Evolutionary conservation across 1,140 invertebrate genomes (phyloP), one percentile per base, ranked within the genome.

Genomic region (Achroia grisella): DNA sequence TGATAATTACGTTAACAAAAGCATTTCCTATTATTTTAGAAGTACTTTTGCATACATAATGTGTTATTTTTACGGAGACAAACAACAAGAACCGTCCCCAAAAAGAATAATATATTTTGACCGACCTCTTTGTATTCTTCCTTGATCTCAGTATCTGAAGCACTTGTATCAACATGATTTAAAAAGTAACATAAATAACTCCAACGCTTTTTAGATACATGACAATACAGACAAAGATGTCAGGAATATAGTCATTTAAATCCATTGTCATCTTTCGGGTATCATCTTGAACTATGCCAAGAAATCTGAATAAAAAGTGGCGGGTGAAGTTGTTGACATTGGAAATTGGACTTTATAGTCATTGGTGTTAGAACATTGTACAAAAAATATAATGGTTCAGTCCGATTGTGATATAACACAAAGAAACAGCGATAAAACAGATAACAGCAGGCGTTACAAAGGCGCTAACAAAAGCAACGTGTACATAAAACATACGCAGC

Each of bases 221-320:
- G 48, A 72, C 63, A 71, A 64, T 62, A 53, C 58, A 46, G 59
- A 75, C 60, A 74, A 46, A 72, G 61, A 71, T 52, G 62, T 77
- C 68, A 67, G 45, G 50, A 66, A 75, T 81, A 77, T 68, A 80
- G 74, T 80, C 72, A 82, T 80, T 82, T 80, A 70, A 74, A 79
- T 67, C 78, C 56, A 80, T 84, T 84, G 80, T 84, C 64, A 71
- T 73, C 52, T 67, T 55, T 53, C 36, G 60, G 62, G 56, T 70
- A 74, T 66, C 61, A 51, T 47, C 17, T 23, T 23, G 50, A 58
- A 62, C 62, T 50, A 54, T 48, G 48, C 42, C 33, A 36, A 62
- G 49, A 57, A 52, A 52, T 62, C 27, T 9, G 9, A 23, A 31
- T 23, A 1, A 52, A 48, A 51, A 59, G 17, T 23, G 17, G 4